phyloP scores from a whole-genome alignment of 2,113 vertebrate species.

The Platysteira castanea region DNA sequence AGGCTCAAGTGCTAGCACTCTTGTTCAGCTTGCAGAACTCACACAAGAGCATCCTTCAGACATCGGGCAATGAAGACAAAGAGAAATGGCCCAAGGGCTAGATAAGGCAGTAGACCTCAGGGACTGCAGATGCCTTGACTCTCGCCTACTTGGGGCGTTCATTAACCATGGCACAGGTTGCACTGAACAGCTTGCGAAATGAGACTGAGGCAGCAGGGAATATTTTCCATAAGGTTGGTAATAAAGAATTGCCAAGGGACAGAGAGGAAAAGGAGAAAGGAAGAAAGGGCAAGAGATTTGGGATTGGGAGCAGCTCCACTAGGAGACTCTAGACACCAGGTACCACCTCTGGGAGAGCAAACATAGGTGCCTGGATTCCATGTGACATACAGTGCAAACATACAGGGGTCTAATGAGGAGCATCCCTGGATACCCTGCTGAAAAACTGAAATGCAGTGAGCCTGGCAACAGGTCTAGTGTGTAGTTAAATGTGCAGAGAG shows the following conservation, averaged over 20 bases:
- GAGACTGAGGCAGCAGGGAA: neutral
- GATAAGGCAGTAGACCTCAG: neutral
- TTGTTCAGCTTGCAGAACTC: neutral
- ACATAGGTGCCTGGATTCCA: accelerated
- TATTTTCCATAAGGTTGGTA: neutral
- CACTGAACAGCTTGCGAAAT: accelerated
- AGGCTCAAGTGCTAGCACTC: neutral
- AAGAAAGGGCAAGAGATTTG: neutral
- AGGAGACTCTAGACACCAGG: neutral
- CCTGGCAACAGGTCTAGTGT: neutral
- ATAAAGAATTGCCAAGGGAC: neutral
- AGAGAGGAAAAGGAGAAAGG: neutral
- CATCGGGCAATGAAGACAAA: neutral
- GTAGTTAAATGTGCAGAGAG: neutral
- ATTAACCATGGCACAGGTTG: neutral
- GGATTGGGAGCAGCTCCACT: accelerated
- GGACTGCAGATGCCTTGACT: neutral
- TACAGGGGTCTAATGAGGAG: too few species aligned
- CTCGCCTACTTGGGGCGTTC: neutral
- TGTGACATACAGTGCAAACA: neutral
- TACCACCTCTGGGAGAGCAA: neutral
- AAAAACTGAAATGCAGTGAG: neutral
- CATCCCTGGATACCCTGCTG: neutral
- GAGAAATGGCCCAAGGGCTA: neutral
- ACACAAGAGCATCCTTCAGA: neutral